phyloP scores from a whole-genome alignment of 2,113 vertebrate genomes.

The Brienomyrus longianalis region DNA sequence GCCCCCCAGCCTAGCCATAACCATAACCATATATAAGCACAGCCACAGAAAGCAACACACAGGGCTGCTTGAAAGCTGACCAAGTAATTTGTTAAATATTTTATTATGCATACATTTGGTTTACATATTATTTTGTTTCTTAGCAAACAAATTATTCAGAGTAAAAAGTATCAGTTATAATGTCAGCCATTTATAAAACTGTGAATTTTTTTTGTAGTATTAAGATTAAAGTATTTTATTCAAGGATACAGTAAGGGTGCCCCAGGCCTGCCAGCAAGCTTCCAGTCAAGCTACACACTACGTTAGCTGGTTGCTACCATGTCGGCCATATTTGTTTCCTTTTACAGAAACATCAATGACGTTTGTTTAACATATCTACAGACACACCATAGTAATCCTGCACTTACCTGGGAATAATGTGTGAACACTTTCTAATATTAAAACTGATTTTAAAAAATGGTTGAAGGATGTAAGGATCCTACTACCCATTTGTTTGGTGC shows the following conservation, averaged over 20 bases:
- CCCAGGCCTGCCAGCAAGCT: background rate
- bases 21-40: background rate
- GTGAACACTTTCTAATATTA: background rate
- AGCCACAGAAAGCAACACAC: background rate
- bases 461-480: background rate
- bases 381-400: background rate
- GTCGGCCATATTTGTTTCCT: background rate
- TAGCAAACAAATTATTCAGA: background rate
- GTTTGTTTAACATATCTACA: background rate
- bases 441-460: background rate
- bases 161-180: background rate
- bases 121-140: background rate
- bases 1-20: background rate
- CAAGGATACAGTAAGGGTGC: background rate
- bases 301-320: background rate
- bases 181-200: background rate
- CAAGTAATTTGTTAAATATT: background rate
- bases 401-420: background rate
- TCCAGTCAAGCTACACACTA: background rate
- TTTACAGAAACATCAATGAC: background rate
- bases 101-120: background rate
- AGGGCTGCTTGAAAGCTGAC: background rate
- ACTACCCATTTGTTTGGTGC: background rate
- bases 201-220: background rate
- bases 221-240: background rate